phyloP scores from a whole-genome alignment of 2,888 invertebrate genomes.

The Stratiomys singularior region DNA sequence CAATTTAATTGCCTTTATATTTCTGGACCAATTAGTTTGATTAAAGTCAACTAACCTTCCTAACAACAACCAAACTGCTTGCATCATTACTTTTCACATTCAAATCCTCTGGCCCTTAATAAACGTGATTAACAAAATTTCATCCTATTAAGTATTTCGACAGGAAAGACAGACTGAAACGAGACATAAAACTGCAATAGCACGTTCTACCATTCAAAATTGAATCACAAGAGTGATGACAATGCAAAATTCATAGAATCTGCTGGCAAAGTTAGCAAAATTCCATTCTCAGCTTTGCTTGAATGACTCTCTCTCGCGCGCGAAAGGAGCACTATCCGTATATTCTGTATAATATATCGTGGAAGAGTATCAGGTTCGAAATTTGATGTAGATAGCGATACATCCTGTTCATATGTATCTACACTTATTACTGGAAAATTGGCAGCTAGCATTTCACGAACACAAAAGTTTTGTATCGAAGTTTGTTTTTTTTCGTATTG shows the following conservation, averaged over 20 bases:
- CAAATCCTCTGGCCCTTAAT: conserved; percentile 5
- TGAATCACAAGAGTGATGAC: conserved; percentile 7
- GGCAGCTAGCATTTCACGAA: conserved; percentile 10
- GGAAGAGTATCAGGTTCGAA: neutral
- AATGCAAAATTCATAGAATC: conserved; percentile 18
- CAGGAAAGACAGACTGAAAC: conserved; percentile 1
- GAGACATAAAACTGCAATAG: neutral
- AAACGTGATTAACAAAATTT: conserved; percentile 34
- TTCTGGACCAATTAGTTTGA: too few species aligned
- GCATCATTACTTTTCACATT: neutral
- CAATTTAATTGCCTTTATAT: too few species aligned
- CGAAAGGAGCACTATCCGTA: neutral
- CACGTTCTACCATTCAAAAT: conserved; percentile 24
- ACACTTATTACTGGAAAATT: neutral
- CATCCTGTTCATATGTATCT: neutral
- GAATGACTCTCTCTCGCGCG: neutral
- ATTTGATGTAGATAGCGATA: neutral
- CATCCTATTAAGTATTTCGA: conserved; percentile 1
- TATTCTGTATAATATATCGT: neutral
- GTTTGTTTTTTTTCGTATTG: neutral
- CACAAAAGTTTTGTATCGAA: neutral
- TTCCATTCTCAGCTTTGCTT: conserved; percentile 9
- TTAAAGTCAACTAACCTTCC: too few species aligned
- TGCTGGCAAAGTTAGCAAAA: conserved; percentile 20
- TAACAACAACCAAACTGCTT: too few species aligned